Percentiles rank a stretch among this genome's conserved stretches.
phyloP scores from a whole-genome alignment of 2,113 vertebrate species.

The Condylura cristata region DNA sequence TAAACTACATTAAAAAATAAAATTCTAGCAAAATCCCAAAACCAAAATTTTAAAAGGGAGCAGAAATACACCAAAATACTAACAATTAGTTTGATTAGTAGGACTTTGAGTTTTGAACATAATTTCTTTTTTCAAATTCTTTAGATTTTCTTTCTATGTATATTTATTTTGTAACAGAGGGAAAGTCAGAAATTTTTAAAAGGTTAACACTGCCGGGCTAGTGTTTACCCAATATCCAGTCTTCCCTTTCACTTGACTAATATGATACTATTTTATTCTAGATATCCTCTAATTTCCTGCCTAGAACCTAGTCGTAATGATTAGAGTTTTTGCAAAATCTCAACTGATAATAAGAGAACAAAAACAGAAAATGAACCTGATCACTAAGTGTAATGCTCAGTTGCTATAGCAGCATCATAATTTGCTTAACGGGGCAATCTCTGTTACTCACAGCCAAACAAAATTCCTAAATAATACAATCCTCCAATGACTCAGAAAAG shows the following conservation, averaged over 20 bases:
- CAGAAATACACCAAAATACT: neutral
- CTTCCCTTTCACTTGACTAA: neutral
- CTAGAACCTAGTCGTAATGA: neutral
- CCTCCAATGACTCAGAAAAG: neutral
- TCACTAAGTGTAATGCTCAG: neutral
- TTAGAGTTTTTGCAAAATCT: neutral
- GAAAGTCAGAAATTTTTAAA: conserved; percentile 37
- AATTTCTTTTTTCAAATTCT: neutral
- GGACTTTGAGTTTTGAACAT: neutral
- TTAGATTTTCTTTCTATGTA: neutral
- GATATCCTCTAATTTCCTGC: neutral
- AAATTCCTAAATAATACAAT: conserved; percentile 38
- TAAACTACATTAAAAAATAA: neutral
- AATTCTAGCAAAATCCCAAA: neutral
- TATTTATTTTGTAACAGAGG: neutral
- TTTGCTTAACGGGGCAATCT: neutral
- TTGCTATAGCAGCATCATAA: neutral
- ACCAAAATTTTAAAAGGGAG: neutral
- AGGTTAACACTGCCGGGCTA: neutral
- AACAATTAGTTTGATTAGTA: neutral
- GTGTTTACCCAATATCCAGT: neutral
- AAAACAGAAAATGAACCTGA: neutral
- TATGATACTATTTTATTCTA: conserved; percentile 3
- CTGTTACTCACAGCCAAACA: neutral
- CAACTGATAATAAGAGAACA: neutral